Base-by-base conservation (phyloP, 2,888 invertebrate genomes). In the Sarcophaga carnaria region DNA sequence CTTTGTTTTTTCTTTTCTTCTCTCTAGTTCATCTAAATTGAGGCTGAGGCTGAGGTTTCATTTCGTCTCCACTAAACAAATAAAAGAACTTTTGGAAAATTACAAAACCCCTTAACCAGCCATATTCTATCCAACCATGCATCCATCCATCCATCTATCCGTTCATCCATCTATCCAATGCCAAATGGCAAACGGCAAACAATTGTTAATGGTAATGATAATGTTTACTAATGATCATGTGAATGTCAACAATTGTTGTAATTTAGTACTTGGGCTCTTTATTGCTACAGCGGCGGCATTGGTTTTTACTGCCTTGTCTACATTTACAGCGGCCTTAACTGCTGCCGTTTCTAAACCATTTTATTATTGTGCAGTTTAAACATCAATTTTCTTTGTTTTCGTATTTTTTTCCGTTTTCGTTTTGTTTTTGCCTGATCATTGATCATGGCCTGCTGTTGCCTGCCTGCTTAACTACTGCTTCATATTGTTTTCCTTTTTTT, bases 141-240 rank as follows among this genome's bases (percentile, higher is more conserved):
- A 37, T 37, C 37, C 37, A 37, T 37, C 10, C 37, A 37, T 10
- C 37, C 37, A 37, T 37, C 10, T 2, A 37, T 37, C 37, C 37
- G 2, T 37, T 1, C 6, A 37, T 37, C 8, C 37, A 37, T 10
- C 8, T 37, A 10, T 0, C 37, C 8, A 37, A 37, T 3, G 8
- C 10, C 37, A 2, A 37, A 37, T 2, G 1, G 37, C 37, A 37
- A 37, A 37, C 27, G 54, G 54, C 54, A 70, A 81, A 67, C 71
- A 59, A 82, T 84, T 66, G 81, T 81, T 74, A 87, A 87, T 87
- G 81, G 37, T 86, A 81, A 87, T 84, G 84, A 84, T 87, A 87
- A 84, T 84, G 81, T 81, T 81, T 84, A 71, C 87, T 87, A 86
- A 86, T 86, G 86, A 86, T 86, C 86, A 83, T 80, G 87, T 87